Conservation (phyloP, 2,113 vertebrate species). For the Taurulus bubalis region DNA sequence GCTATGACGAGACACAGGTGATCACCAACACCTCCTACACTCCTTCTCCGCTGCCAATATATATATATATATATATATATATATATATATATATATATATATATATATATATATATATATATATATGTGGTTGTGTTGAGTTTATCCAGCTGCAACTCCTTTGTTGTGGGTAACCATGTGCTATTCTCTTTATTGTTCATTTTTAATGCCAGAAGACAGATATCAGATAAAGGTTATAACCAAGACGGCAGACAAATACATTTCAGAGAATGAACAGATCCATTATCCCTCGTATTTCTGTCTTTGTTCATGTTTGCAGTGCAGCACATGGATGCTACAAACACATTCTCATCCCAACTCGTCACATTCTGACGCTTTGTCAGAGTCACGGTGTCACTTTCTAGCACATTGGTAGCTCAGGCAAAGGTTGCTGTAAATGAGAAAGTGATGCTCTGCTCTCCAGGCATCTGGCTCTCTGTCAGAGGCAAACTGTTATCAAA, state of each 20-base stretch:
- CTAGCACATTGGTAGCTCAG: too few species aligned
- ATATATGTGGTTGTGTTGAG: too few species aligned
- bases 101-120: not conserved
- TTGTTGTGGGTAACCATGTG: not conserved
- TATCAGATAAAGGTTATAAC: not conserved
- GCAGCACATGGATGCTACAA: too few species aligned
- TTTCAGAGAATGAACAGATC: too few species aligned
- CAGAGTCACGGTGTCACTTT: too few species aligned
- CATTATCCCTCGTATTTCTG: too few species aligned
- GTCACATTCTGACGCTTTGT: too few species aligned
- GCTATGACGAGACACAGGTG: not conserved
- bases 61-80: not conserved
- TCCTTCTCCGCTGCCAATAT: not conserved
- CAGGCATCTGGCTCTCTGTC: slow-evolving; percentile 28
- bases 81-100: too few species aligned
- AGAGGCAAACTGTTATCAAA: slow-evolving; percentile 31
- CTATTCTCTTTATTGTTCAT: not conserved
- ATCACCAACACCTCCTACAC: not conserved
- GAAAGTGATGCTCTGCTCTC: slow-evolving; percentile 7
- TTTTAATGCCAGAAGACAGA: not conserved
- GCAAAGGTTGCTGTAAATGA: too few species aligned
- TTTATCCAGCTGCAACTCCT: slow-evolving; percentile 1
- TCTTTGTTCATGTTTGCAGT: too few species aligned
- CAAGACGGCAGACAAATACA: too few species aligned
- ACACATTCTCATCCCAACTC: too few species aligned